Evolutionary conservation across 2,113 vertebrate species (phyloP).

Genomic region (Boleophthalmus pectinirostris): DNA sequence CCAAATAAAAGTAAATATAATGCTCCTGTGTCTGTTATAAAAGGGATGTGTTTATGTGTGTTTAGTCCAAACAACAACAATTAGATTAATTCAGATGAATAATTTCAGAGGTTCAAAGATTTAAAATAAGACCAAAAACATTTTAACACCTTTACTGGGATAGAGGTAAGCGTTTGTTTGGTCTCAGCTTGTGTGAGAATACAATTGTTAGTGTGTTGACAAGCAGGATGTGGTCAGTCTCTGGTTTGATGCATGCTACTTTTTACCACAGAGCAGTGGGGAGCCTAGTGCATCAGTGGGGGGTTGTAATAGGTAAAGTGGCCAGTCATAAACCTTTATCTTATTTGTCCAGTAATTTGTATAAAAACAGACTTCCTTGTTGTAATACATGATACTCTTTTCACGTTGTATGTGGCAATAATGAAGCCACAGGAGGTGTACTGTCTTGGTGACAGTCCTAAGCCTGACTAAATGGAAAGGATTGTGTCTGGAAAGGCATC

Average conservation of each 20-base stretch:
- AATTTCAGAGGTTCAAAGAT: not conserved
- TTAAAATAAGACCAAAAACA: not conserved
- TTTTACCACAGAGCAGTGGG: conserved; percentile 44
- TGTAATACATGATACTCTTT: not conserved
- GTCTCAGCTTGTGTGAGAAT: conserved; percentile 50
- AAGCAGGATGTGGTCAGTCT: conserved; percentile 78
- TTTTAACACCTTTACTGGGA: conserved; percentile 25
- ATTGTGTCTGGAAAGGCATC: too few relatives aligned
- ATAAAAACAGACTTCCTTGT: not conserved
- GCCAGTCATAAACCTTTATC: conserved; percentile 53
- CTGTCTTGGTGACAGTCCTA: not conserved
- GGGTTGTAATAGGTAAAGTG: conserved; percentile 36
- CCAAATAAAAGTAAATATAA: too few relatives aligned
- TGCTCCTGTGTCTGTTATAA: too few relatives aligned
- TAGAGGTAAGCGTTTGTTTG: conserved; percentile 29
- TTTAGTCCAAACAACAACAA: too few relatives aligned
- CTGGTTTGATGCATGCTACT: conserved; percentile 52
- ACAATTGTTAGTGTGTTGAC: conserved; percentile 41
- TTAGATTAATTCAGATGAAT: too few relatives aligned
- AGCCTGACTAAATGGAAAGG: too few relatives aligned
- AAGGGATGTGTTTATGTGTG: too few relatives aligned
- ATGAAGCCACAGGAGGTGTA: not conserved
- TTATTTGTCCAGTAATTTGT: conserved; percentile 35
- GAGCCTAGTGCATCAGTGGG: conserved; percentile 34
- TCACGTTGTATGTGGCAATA: not conserved